Base-by-base conservation (phyloP, 2,888 invertebrate species). In the Drosophila pegasa region DNA sequence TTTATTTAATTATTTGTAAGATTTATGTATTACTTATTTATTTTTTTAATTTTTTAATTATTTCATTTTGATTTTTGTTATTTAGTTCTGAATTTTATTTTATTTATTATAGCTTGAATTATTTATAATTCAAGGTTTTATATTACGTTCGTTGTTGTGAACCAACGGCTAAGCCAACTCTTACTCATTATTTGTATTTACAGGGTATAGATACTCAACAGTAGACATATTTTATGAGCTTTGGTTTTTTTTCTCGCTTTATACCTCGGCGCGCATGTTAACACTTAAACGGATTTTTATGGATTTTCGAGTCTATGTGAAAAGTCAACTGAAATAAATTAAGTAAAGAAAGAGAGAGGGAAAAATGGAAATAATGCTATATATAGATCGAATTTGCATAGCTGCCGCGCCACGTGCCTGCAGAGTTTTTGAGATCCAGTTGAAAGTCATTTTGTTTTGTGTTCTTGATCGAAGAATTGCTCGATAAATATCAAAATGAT, bases 231-330 rank as follows among this genome's bases (percentile, higher is more conserved):
- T 73, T 61, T 54, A 54, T 57, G 50, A n/a, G 58, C 40, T 40
- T 55, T 31, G 29, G 14, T 20, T 33, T 14, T 4, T 33, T 3
- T 54, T 54, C 64, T 41, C 0, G 18, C 2, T 57, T 48, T 57
- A 61, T 56, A 45, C 37, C 59, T 40, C 38, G 18, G n/a, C 50
- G 78, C 78, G 80, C 80, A 83, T 83, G 80, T 72, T 83, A 64
- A 72, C 66, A 80, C 80, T 80, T 72, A 83, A 77, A 77, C 73
- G 27, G 29, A 61, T 38, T 66, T 82, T 85, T 79, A 87, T 71
- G 50, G 33, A 29, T 71, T 80, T 50, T 22, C 25, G 50, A 41
- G 67, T 61, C 66, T 59, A 12, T 38, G 47, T 38, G 50, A 50
- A 56, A 70, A 70, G 52, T 69, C 56, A 47, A 48, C 50, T 52